Evolutionary conservation across 1,140 invertebrate genomes (phyloP).

Genomic region (Megalopta genalis): DNA sequence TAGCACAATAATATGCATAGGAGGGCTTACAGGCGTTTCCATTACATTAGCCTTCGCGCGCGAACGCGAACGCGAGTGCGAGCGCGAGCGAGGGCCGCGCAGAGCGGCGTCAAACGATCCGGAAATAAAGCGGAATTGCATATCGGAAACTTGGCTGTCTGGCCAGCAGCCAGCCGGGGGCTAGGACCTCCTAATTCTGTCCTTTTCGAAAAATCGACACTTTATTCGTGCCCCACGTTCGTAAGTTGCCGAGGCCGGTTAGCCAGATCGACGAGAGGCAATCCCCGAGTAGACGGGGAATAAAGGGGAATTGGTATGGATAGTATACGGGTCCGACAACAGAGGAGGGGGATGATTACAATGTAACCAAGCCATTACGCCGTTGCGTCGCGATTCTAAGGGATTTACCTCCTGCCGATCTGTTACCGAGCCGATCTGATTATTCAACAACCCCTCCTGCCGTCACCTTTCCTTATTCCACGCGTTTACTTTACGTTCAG

Average conservation of each 20-base stretch:
- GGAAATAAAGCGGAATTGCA: conserved; percentile 74
- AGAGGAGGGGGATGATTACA: neutral
- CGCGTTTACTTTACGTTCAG: too few relatives aligned
- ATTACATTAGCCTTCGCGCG: conserved; percentile 71
- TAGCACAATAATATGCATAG: conserved; percentile 74
- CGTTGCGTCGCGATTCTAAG: neutral
- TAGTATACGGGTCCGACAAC: neutral
- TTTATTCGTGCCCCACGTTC: conserved; percentile 43
- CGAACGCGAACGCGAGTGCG: conserved; percentile 56
- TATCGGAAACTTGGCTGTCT: conserved; percentile 63
- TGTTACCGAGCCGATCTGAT: neutral
- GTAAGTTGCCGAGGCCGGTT: conserved; percentile 28
- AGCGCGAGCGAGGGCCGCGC: neutral
- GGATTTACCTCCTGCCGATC: neutral
- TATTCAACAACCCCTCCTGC: neutral
- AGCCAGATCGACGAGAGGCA: conserved; percentile 23
- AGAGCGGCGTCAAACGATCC: conserved; percentile 67
- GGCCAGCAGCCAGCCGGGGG: conserved; percentile 52
- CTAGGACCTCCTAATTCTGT: conserved; percentile 62
- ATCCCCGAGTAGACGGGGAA: conserved; percentile 7
- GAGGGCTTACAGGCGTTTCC: conserved; percentile 68
- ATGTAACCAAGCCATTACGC: neutral
- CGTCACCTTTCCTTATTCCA: too few relatives aligned
- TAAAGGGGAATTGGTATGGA: conserved; percentile 6
- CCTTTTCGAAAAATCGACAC: conserved; percentile 61